Evolutionary conservation across 1,140 invertebrate genomes (phyloP).

Genomic region (Babylonia areolata): DNA sequence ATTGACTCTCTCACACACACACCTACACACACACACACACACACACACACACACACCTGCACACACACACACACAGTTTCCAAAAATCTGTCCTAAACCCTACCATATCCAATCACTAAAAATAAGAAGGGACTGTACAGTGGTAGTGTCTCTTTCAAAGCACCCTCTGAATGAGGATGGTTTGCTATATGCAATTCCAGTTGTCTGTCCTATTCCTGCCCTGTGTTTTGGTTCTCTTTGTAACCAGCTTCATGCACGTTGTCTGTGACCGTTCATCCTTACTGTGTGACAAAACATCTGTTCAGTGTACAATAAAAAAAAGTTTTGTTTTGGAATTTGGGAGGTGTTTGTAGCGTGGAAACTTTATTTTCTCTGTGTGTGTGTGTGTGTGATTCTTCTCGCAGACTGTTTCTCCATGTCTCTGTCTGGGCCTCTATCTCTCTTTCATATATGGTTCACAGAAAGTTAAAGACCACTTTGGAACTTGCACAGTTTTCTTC

Average conservation of each 20-base stretch:
- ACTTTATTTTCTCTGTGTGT: not conserved
- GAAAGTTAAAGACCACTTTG: no score
- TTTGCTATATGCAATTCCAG: not conserved
- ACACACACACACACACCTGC: not conserved
- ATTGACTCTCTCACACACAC: not conserved
- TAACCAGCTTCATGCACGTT: not conserved
- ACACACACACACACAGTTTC: not conserved
- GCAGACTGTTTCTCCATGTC: not conserved
- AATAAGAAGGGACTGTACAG: no score
- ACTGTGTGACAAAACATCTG: slow-evolving; percentile 1
- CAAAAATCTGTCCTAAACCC: not conserved
- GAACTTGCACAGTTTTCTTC: no score
- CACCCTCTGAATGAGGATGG: not conserved
- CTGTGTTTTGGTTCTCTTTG: not conserved
- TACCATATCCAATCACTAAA: no score
- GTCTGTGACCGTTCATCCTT: not conserved
- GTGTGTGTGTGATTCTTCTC: not conserved
- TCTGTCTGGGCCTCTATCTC: slow-evolving; percentile 7
- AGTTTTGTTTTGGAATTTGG: not conserved
- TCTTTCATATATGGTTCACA: no score
- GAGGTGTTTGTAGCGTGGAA: no score
- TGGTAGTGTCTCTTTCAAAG: no score
- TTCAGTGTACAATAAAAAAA: slow-evolving; percentile 5
- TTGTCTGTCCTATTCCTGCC: not conserved
- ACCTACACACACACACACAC: not conserved